Conservation (phyloP, 2,113 vertebrate species). For the Pedetes capensis region DNA sequence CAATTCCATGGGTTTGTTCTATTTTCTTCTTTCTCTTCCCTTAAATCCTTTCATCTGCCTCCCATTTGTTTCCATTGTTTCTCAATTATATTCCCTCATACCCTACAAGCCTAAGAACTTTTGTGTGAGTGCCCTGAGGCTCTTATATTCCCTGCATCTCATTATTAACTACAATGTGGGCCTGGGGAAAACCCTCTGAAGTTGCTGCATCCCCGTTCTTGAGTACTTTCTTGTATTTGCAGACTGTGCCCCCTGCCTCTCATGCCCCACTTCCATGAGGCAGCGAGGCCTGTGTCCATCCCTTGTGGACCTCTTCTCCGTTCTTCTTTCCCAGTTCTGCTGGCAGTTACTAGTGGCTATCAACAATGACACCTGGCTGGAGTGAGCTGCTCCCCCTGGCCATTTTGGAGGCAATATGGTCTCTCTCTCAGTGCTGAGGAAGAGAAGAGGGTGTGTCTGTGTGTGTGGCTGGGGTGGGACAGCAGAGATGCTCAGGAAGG, state of each 20-base stretch:
- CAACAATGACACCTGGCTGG: slow-evolving; percentile 34
- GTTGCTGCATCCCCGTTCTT: too few relatives aligned
- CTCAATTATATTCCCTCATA: not conserved
- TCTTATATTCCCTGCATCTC: slow-evolving; percentile 24
- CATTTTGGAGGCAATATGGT: not conserved
- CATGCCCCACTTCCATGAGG: not conserved
- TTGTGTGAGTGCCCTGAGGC: slow-evolving; percentile 17
- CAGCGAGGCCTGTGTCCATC: not conserved
- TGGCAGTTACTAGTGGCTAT: slow-evolving; percentile 19
- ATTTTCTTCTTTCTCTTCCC: not conserved
- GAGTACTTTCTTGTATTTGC: too few relatives aligned
- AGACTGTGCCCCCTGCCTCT: not conserved
- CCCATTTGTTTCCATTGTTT: not conserved
- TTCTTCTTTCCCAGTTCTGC: slow-evolving; percentile 28
- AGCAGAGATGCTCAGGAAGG: not conserved
- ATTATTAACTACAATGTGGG: too few relatives aligned
- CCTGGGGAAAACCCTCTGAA: too few relatives aligned
- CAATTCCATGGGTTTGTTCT: not conserved
- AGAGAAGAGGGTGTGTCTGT: not conserved
- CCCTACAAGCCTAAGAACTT: not conserved
- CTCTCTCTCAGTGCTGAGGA: not conserved
- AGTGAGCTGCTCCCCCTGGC: not conserved
- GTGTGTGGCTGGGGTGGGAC: not conserved
- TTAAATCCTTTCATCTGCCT: not conserved
- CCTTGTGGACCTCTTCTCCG: not conserved